Conservation (phyloP, 2,113 vertebrate genomes). For the Myocastor coypus region DNA sequence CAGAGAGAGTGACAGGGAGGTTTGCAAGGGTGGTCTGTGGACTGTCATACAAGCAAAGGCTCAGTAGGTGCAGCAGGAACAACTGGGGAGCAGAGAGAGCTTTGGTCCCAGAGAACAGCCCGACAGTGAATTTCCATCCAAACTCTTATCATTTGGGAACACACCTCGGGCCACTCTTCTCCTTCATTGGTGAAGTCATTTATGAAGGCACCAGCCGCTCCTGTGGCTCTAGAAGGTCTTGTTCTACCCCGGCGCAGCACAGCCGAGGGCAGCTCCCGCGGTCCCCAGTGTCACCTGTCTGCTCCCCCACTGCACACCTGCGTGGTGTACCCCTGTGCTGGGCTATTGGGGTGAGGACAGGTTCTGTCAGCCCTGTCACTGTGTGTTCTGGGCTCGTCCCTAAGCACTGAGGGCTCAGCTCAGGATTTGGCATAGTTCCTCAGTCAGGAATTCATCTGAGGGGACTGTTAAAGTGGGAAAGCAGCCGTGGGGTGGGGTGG, state of each 20-base stretch:
- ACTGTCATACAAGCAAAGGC: slow-evolving; percentile 31
- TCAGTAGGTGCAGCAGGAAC: not conserved
- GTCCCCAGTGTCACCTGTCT: not conserved
- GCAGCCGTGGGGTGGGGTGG: not conserved
- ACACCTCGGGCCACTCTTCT: accelerated
- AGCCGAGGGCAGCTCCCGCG: not conserved
- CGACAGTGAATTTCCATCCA: not conserved
- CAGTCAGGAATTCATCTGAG: not conserved
- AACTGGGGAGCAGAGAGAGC: slow-evolving; percentile 42
- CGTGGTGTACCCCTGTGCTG: not conserved
- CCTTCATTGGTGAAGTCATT: not conserved
- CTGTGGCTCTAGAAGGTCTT: not conserved
- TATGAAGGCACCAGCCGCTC: not conserved
- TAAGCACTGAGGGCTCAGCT: not conserved
- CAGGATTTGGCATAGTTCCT: not conserved
- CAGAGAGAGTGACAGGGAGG: slow-evolving; percentile 37
- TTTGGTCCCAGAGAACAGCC: slow-evolving; percentile 27
- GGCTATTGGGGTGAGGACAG: not conserved
- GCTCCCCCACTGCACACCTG: not conserved
- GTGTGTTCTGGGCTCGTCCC: not conserved
- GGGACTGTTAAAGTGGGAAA: not conserved
- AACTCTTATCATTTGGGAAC: not conserved
- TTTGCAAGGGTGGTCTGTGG: slow-evolving; percentile 66
- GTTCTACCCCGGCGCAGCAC: not conserved
- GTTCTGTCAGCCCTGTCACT: not conserved